These are phyloP conservation scores for Phoxinus dragarum DNA, from an alignment of 2,797 vertebrate genomes.

Conservation along the genomic window DNA sequence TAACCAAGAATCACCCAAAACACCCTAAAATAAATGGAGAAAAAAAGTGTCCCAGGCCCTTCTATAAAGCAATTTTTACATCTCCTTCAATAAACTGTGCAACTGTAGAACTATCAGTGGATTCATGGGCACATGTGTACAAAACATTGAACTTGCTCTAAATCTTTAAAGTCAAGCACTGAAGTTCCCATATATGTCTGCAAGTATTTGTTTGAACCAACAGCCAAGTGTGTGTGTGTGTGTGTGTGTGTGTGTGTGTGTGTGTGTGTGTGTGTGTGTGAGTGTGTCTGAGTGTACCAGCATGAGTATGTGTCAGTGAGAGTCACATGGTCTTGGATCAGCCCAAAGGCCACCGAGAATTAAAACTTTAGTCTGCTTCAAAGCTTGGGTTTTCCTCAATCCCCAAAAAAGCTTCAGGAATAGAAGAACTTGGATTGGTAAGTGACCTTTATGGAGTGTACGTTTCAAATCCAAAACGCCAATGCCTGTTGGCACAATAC, in stretches of 20 bases:
- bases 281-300: conserved; percentile 1
- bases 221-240: conserved; percentile 13
- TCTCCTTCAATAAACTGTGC: not conserved
- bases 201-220: conserved; percentile 18
- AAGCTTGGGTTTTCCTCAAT: conserved; percentile 68
- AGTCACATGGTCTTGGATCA: conserved; percentile 42
- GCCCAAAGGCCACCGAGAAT: conserved; percentile 55
- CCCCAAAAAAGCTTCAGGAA: conserved; percentile 36
- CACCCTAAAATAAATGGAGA: not conserved
- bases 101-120: not conserved
- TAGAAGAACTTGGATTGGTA: conserved; percentile 62
- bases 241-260: conserved; percentile 26
- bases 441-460: not conserved
- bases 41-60: not conserved
- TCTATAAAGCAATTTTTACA: not conserved
- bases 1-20: not conserved
- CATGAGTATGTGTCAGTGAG: conserved; percentile 36
- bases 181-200: not conserved
- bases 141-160: not conserved
- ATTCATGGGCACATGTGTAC: not conserved
- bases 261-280: conserved; percentile 24
- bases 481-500: not conserved
- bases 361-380: conserved; percentile 71
- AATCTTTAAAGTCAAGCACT: conserved; percentile 1
- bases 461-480: not conserved